Conservation (phyloP, 2,888 invertebrate genomes). For the Lasioglossum morio region DNA sequence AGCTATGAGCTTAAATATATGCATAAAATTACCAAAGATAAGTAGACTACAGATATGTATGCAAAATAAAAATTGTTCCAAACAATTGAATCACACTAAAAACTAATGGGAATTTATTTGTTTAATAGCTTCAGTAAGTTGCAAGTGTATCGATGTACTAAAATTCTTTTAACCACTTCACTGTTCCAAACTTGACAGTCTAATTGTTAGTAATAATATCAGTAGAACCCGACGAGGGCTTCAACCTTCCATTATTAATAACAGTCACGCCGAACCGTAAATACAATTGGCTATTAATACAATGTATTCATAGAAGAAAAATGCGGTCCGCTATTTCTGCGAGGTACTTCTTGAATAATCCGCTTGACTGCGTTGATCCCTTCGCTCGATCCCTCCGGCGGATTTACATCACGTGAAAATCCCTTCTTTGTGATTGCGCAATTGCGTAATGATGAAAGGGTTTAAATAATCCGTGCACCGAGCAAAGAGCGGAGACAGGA, state of each 20-base stretch:
- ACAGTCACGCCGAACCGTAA: neutral
- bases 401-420: neutral
- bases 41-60: too few species aligned
- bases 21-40: too few species aligned
- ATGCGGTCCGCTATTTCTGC: conserved; percentile 1
- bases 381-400: neutral
- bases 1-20: too few species aligned
- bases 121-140: too few species aligned
- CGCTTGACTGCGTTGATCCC: neutral
- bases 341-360: neutral
- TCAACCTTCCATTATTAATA: neutral
- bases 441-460: conserved; percentile 29
- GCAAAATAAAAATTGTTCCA: too few species aligned
- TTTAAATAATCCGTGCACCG: conserved; percentile 15
- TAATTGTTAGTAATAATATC: neutral
- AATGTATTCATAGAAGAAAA: neutral
- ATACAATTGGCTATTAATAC: neutral
- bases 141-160: too few species aligned
- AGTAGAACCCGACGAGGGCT: neutral
- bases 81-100: too few species aligned
- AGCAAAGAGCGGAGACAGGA: conserved; percentile 38
- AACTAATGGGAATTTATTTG: too few species aligned
- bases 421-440: conserved; percentile 27
- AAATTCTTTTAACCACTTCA: too few species aligned
- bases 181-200: too few species aligned